Evolutionary conservation across 2,888 invertebrate genomes (phyloP), one percentile per base, ranked within the genome.

Genomic region (Drosophila quinaria): DNA sequence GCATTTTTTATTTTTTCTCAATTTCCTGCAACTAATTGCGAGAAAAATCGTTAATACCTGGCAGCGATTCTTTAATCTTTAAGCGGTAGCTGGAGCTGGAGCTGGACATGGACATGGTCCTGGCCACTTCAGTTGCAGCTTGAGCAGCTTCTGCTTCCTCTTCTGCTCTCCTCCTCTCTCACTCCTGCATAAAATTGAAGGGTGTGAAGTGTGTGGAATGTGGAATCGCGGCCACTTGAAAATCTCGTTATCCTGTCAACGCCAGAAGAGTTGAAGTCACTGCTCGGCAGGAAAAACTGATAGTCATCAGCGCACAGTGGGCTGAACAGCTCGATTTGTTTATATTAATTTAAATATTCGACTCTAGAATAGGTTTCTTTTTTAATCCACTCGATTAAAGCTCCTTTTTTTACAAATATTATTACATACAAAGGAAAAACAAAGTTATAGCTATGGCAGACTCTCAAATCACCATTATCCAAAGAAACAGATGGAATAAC

Each of bases 231-330:
- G 58, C 81, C 91, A 91, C 91, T 91, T 89, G 82, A 91, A 85
- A 90, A 91, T 91, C 91, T 91, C 91, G 90, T 91, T 91, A 91
- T 89, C 81, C 91, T 91, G 91, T 91, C 91, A 90, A 71, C 82
- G 70, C 77, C 81, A 84, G 81, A 41, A 41, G 17, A 44, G 49
- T 33, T 70, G 60, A 74, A 65, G 67, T 19, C 52, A 51, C 42
- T 25, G 35, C 29, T 42, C 25, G 31, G 61, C 63, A 69, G 78
- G 61, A 50, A 78, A 75, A 82, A 70, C 50, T 79, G 87, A 62
- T 79, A 84, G 87, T 86, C 85, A 83, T 86, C 85, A 83, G 74
- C 49, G 37, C n/a, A 37, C 37, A 37, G 37, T 37, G 37, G 37
- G 37, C 5, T 2, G 0, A n/a, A 13, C n/a, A n/a, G 37, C 25